Base-by-base conservation (phyloP, 1,140 invertebrate species). In the Heliconius eleuchia region DNA sequence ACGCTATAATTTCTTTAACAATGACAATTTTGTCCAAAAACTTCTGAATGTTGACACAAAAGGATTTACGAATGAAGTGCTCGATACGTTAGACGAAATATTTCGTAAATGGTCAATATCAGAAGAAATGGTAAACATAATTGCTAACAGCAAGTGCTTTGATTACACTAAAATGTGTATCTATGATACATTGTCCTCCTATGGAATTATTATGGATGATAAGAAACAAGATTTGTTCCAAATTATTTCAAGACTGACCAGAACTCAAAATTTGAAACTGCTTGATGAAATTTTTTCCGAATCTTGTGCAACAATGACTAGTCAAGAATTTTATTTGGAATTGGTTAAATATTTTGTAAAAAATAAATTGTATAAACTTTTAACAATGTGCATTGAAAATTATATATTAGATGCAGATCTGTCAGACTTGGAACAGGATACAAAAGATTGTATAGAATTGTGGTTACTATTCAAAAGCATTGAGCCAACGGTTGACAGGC, bases 61-160 rank as follows among this genome's bases (percentile, higher is more conserved):
- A 79, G 93, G 92, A 75, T 89, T 94, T 76, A 81, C 85, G 9
- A 80, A 77, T 27, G 82, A 91, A 75, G 87, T 95, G 19, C 81
- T 94, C 42, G 91, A 94, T 52, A 91, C 92, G 78, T 85, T 96
- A 66, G 92, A 95, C 77, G 88, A 89, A 27, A 88, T 95, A 60
- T 95, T 96, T 86, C 87, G 91, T 50, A 94, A 94, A 76, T 95
- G 95, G 88, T 82, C 95, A 70, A 96, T 97, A 71, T 95, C 93
- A 8, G 78, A 95, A 42, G 92, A 96, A 74, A 96, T 97, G 96
- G 93, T 96, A 78, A 88, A 95, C 52, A 87, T 73, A 70, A 91
- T 96, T 76, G 88, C 94, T 34, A 89, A 87, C 18, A 95, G 93
- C 70, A 88, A 93, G 82, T 95, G 94, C 81, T 95, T 94, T 86